Conservation (phyloP, 2,888 invertebrate genomes). For the Hypomecis punctinalis region DNA sequence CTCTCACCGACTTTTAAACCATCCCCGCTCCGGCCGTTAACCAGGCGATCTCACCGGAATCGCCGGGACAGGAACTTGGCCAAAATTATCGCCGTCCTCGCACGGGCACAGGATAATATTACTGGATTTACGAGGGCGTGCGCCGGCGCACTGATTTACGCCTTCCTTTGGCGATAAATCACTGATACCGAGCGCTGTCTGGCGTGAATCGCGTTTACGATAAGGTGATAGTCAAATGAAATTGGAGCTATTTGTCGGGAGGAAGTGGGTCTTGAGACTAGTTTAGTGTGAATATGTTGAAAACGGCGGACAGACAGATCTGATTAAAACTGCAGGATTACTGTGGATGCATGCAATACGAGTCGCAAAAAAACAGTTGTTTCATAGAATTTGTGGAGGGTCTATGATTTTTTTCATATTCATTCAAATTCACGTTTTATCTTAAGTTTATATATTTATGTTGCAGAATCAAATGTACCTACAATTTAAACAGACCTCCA, state of each 20-base stretch:
- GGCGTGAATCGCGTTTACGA: slow-evolving; percentile 8
- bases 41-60: slow-evolving; percentile 22
- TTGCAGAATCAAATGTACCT: no score
- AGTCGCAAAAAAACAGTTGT: no score
- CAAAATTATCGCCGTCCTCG: slow-evolving; percentile 41
- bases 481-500: no score
- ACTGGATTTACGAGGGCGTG: slow-evolving; percentile 79
- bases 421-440: no score
- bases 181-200: slow-evolving; percentile 20
- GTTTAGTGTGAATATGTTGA: neutral
- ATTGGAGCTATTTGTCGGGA: slow-evolving; percentile 5
- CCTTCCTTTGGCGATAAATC: slow-evolving; percentile 62
- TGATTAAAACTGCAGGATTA: no score
- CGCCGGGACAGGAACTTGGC: slow-evolving; percentile 33
- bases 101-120: slow-evolving; percentile 62
- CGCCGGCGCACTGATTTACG: slow-evolving; percentile 79
- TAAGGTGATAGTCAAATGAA: slow-evolving; percentile 20
- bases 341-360: no score
- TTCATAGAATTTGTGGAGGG: no score
- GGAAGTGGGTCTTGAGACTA: no score
- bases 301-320: no score
- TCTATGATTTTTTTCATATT: no score
- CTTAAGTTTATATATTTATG: no score
- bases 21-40: slow-evolving; percentile 16
- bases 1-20: neutral